Evolutionary conservation across 2,113 vertebrate genomes (phyloP).

Genomic region (Sceloporus undulatus): DNA sequence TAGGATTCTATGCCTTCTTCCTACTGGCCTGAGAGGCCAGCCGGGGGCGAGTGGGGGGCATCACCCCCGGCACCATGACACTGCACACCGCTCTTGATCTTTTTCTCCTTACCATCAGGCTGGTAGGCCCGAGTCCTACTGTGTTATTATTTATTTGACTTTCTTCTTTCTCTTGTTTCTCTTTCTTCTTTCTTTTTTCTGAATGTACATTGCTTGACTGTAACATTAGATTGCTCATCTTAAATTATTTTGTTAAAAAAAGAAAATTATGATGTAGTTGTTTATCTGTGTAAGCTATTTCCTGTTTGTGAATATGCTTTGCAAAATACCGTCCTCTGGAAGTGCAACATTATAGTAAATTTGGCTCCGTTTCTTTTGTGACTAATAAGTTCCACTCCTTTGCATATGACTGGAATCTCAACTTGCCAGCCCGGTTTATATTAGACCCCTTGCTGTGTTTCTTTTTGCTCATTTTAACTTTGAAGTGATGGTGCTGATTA

Average conservation of each 20-base stretch:
- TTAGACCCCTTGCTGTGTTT: constrained; percentile 23
- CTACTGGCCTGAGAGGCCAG: too few species aligned
- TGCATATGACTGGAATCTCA: background rate
- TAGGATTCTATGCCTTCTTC: too few species aligned
- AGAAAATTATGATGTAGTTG: background rate
- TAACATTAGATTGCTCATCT: too few species aligned
- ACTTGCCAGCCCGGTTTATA: background rate
- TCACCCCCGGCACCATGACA: too few species aligned
- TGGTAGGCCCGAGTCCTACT: too few species aligned
- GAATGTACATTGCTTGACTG: too few species aligned
- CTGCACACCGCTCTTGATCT: too few species aligned
- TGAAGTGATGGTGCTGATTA: background rate
- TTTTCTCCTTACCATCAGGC: too few species aligned
- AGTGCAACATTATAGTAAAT: background rate
- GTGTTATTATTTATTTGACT: too few species aligned
- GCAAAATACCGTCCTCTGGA: background rate
- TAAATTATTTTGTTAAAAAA: background rate
- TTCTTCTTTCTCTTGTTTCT: too few species aligned
- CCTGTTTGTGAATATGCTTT: background rate
- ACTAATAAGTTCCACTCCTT: background rate
- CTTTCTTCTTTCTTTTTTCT: too few species aligned
- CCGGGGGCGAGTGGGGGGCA: too few species aligned
- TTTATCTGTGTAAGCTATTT: background rate
- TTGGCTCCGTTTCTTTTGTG: background rate
- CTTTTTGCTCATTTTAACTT: constrained; percentile 3